phyloP scores from a whole-genome alignment of 2,797 vertebrate species.

The Cynopterus sphinx region DNA sequence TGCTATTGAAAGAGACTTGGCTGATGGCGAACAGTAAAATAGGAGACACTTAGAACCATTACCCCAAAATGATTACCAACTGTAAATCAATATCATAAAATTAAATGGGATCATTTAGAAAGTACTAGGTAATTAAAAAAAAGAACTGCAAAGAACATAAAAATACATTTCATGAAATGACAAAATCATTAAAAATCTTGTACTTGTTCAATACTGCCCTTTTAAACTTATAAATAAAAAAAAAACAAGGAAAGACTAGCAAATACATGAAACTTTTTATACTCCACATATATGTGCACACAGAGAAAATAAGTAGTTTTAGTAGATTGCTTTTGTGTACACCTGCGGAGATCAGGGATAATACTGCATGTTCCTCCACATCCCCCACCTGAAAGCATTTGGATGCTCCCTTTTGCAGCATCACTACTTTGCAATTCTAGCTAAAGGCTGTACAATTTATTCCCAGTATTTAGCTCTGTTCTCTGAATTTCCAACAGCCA shows the following conservation, averaged over 20 bases:
- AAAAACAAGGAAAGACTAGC: not conserved
- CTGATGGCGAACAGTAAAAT: conserved; percentile 73
- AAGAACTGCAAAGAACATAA: conserved; percentile 50
- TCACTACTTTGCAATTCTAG: not conserved
- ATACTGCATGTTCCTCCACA: not conserved
- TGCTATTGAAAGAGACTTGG: conserved; percentile 62
- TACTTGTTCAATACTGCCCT: conserved; percentile 20
- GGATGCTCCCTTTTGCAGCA: not conserved
- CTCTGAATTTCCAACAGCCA: not conserved
- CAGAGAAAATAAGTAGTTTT: not conserved
- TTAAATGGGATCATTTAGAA: conserved; percentile 56
- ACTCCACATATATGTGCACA: not conserved
- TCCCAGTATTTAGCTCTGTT: not conserved
- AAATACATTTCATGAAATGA: conserved; percentile 59
- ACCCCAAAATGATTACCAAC: conserved; percentile 62
- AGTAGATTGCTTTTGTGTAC: not conserved
- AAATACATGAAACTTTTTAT: not conserved
- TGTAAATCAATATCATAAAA: conserved; percentile 68
- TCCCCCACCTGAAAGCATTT: no score
- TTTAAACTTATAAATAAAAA: conserved; percentile 4
- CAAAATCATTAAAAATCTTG: not conserved
- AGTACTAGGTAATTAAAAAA: conserved; percentile 47
- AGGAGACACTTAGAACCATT: conserved; percentile 68
- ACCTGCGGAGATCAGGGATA: not conserved
- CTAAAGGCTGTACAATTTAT: not conserved